Base-by-base conservation (phyloP, 2,888 invertebrate species). In the Rhaphigaster nebulosa region DNA sequence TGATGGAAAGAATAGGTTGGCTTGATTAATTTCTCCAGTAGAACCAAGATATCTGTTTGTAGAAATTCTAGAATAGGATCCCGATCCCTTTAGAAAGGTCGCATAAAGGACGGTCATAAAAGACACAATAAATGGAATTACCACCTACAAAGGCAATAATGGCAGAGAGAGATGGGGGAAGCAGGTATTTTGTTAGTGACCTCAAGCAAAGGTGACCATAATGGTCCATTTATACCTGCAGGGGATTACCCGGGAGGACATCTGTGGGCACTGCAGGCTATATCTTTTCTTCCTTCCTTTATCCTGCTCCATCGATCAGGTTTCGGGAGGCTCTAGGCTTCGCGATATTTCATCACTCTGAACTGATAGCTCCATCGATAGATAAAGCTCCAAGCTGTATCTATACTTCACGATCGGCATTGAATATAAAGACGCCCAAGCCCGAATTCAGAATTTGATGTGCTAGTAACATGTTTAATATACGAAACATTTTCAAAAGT, bases 131-230 rank as follows among this genome's bases (percentile, higher is more conserved):
- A 76, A 76, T 34, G 70, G 70, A 76, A 76, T 76, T 76, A 76
- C 34, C 20, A 65, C 65, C 15, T 29, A 65, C 65, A 65, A 65
- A 65, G 65, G 34, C 70, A 38, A 76, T 20, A 76, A 76, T 23
- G 34, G 34, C 4, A 6, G 8, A 38, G 6, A 38, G 38, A 6
- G 70, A 20, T 34, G n/a, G 20, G 1, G 8, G 38, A n/a, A 38
- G 70, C 1, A 1, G 6, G 38, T 38, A 76, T 76, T 76, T 76
- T 76, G 70, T 76, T 76, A 76, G 70, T 76, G 70, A 76, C 70
- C 70, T 76, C 70, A 76, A 76, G 20, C 70, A 76, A 76, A 76
- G 70, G 70, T 76, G 70, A 76, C 70, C 70, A 76, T 50, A 87
- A 54, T 87, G 87, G 87, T n/a, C 50, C 87, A 87, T 50, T 87